phyloP scores from a whole-genome alignment of 1,140 invertebrate genomes.

The Drosophila lowei region DNA sequence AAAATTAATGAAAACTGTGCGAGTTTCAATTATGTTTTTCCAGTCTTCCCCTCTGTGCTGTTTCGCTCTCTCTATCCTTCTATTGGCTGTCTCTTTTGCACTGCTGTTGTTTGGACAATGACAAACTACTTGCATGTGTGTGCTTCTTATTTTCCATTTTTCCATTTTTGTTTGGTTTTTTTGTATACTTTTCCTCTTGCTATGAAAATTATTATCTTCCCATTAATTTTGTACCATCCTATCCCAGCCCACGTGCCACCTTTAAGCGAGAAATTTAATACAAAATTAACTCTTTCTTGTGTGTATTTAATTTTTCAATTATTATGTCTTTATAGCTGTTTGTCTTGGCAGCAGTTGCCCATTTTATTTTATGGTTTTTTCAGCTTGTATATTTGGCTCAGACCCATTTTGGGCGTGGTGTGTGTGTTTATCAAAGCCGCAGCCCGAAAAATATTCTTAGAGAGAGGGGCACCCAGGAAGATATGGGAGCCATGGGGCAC shows the following conservation, averaged over 20 bases:
- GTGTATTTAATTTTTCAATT: slow-evolving; percentile 78
- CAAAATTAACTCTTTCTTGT: slow-evolving; percentile 48
- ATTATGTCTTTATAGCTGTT: slow-evolving; percentile 69
- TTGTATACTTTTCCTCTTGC: slow-evolving; percentile 34
- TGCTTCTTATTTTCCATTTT: no score
- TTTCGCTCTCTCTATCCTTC: not conserved
- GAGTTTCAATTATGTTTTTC: slow-evolving; percentile 46
- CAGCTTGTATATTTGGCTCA: slow-evolving; percentile 32
- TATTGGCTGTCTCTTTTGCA: slow-evolving; percentile 8
- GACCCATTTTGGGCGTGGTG: slow-evolving; percentile 36
- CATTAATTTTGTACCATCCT: slow-evolving; percentile 33
- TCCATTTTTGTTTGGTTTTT: slow-evolving; percentile 1
- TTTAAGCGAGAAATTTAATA: slow-evolving; percentile 60
- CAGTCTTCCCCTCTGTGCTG: not conserved
- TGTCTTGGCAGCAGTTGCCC: slow-evolving; percentile 53
- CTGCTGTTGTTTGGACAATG: slow-evolving; percentile 52
- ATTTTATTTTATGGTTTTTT: slow-evolving; percentile 9
- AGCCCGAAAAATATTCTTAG: slow-evolving; percentile 40
- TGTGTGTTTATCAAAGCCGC: slow-evolving; percentile 47
- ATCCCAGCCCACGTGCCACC: not conserved
- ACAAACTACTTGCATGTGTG: slow-evolving; percentile 53
- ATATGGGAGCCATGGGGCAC: not conserved
- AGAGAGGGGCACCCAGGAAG: slow-evolving; percentile 14
- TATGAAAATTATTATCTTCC: slow-evolving; percentile 60
- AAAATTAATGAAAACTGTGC: slow-evolving; percentile 55